These are phyloP conservation scores for Oncorhynchus gorbuscha DNA, from an alignment of 2,113 vertebrate species.

Conservation along the genomic window DNA sequence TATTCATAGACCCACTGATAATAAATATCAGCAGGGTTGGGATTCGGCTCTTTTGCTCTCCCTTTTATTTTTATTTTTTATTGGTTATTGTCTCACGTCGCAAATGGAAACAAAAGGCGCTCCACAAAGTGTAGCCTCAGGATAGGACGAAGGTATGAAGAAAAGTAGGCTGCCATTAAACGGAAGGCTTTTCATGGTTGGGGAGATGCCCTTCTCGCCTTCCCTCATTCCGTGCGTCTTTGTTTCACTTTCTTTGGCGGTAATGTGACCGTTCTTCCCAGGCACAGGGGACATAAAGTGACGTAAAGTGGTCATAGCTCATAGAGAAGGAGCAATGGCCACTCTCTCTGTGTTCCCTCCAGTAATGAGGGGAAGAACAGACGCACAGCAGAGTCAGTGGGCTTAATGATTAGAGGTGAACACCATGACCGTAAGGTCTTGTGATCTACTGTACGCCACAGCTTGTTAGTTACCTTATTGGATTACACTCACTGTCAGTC, in stretches of 20 bases:
- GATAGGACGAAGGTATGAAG: neutral
- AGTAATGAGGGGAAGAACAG: constrained; percentile 5
- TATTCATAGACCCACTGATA: constrained; percentile 16
- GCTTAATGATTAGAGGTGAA: constrained; percentile 16
- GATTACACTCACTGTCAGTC: neutral
- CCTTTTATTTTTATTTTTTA: neutral
- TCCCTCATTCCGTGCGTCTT: constrained; percentile 10
- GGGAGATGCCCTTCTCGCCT: neutral
- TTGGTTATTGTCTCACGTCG: constrained; percentile 7
- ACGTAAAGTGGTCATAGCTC: constrained; percentile 17
- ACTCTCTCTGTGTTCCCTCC: constrained; percentile 4
- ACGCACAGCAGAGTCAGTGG: constrained; percentile 2
- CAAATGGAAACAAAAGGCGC: constrained; percentile 10
- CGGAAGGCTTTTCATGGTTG: neutral
- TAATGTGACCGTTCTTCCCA: constrained; percentile 29
- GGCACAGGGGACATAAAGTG: neutral
- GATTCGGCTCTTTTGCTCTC: neutral
- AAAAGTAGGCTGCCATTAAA: constrained; percentile 16
- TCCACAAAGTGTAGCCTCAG: neutral
- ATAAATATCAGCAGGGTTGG: constrained; percentile 15
- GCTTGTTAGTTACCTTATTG: neutral
- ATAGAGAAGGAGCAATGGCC: neutral
- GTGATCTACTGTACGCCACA: neutral
- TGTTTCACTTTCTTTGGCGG: neutral
- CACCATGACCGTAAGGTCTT: neutral